phyloP scores from a whole-genome alignment of 2,113 vertebrate genomes.

The Geococcyx californianus region DNA sequence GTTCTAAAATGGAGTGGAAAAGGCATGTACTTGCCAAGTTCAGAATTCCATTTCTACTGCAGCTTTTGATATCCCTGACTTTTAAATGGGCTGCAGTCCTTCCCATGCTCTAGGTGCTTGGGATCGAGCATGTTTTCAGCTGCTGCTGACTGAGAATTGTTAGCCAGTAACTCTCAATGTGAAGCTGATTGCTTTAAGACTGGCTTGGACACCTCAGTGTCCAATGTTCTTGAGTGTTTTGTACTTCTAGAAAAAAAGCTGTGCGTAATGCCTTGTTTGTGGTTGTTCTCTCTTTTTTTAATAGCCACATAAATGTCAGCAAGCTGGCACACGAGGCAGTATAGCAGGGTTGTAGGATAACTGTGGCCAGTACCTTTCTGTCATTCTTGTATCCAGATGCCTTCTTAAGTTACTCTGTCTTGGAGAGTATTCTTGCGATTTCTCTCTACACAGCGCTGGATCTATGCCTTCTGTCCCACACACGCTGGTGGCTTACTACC shows the following conservation, averaged over 20 bases:
- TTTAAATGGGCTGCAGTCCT: neutral
- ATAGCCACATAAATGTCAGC: slow-evolving; percentile 5
- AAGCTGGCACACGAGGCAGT: neutral
- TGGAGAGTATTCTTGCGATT: neutral
- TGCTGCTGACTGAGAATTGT: neutral
- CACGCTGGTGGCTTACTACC: neutral
- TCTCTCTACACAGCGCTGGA: neutral
- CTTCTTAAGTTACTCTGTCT: neutral
- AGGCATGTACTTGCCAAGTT: slow-evolving; percentile 23
- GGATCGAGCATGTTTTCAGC: neutral
- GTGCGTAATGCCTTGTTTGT: neutral
- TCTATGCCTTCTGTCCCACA: neutral
- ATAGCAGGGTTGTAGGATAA: neutral
- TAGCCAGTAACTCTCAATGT: neutral
- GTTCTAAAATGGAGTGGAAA: neutral
- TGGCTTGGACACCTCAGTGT: neutral
- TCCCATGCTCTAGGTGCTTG: neutral
- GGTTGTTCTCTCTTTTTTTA: neutral
- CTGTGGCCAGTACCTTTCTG: neutral
- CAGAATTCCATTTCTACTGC: neutral
- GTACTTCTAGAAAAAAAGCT: neutral
- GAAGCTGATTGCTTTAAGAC: neutral
- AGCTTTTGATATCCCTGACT: neutral
- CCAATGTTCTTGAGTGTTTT: neutral
- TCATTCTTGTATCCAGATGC: neutral